phyloP scores from a whole-genome alignment of 2,888 invertebrate genomes.

The Mamestra brassicae region DNA sequence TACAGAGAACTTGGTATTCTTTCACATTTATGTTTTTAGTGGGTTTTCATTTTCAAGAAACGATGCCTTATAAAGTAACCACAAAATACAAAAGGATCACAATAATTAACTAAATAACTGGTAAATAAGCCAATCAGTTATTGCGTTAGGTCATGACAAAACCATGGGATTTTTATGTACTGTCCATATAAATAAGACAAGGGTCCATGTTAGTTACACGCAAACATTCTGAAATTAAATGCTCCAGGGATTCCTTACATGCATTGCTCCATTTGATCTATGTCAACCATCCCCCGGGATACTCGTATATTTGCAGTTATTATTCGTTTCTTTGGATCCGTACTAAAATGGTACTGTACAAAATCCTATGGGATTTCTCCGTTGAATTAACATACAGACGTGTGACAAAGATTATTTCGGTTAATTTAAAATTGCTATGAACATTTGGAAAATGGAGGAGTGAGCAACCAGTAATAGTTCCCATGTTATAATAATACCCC shows the following conservation, averaged over 20 bases:
- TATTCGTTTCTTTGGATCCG: constrained; percentile 24
- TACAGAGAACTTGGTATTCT: too few species aligned
- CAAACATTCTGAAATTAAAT: constrained; percentile 11
- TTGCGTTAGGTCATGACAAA: not conserved
- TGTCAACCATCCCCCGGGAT: constrained; percentile 25
- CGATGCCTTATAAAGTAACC: too few species aligned
- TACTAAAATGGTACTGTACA: constrained; percentile 11
- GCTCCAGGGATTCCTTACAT: constrained; percentile 26
- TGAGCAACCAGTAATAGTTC: not conserved
- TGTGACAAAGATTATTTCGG: not conserved
- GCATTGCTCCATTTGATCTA: constrained; percentile 33
- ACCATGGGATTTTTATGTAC: not conserved
- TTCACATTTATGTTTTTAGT: too few species aligned
- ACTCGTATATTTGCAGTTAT: constrained; percentile 16
- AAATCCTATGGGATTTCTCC: constrained; percentile 11
- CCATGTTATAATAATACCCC: not conserved
- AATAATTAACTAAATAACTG: too few species aligned
- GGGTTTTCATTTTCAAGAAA: too few species aligned
- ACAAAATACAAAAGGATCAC: too few species aligned
- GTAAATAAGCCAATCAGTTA: constrained; percentile 3
- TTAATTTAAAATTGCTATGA: constrained; percentile 1
- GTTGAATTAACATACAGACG: constrained; percentile 3
- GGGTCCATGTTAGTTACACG: not conserved
- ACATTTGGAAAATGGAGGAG: not conserved
- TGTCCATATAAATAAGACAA: not conserved